Conservation (phyloP, 2,113 vertebrate species). For the Calidris pugnax region DNA sequence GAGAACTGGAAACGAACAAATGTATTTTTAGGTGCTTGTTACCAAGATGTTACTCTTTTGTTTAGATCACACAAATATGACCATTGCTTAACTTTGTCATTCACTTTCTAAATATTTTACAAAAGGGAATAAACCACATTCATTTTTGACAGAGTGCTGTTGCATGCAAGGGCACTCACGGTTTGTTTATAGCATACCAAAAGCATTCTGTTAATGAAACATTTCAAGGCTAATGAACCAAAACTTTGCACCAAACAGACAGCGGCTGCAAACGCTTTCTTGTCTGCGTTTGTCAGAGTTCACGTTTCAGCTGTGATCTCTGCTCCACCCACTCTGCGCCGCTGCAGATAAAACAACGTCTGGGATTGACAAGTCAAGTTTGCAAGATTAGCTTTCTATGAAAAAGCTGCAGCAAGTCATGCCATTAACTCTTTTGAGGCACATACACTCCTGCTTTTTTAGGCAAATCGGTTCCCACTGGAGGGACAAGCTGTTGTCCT, state of each 20-base stretch:
- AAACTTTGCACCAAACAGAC: constrained; percentile 45
- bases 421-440: constrained; percentile 38
- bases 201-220: constrained; percentile 42
- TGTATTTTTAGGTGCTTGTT: background rate
- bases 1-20: background rate
- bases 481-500: background rate
- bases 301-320: constrained; percentile 70
- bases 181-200: constrained; percentile 22
- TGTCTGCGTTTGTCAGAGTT: constrained; percentile 62
- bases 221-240: constrained; percentile 71
- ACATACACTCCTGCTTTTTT: background rate
- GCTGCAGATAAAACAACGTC: constrained; percentile 81
- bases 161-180: background rate
- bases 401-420: background rate
- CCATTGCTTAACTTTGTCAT: background rate
- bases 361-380: constrained; percentile 62
- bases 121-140: background rate
- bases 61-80: background rate
- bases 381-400: background rate
- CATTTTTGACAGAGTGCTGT: constrained; percentile 23
- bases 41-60: background rate
- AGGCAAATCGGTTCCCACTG: background rate
- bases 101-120: constrained; percentile 6
- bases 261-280: constrained; percentile 9
- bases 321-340: constrained; percentile 60